Evolutionary conservation across 2,888 invertebrate species (phyloP), one percentile per base, ranked within the genome.

Genomic region (Apodemia mormo): DNA sequence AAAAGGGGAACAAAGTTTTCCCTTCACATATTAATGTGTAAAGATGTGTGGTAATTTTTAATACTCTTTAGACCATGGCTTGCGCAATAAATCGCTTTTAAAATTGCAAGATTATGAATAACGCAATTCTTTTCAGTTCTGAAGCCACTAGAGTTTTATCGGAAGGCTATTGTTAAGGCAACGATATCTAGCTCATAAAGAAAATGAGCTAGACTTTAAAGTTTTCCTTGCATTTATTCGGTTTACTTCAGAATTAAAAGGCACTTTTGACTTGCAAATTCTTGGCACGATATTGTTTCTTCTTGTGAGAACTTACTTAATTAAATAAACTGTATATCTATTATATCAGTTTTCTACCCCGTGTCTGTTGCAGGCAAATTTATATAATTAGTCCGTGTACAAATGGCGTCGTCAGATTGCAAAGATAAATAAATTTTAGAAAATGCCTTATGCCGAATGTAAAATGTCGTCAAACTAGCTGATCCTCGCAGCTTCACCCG

Each of bases 91-190:
- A 61, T 54, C 54, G 33, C 58, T 61, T 64, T 61, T 64, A 7
- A 64, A 4, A 3, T 64, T 61, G 33, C 61, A 61, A 12, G 30
- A 61, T 37, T 64, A 64, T 64, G 33, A 64, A 33, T 33, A 37
- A 64, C 37, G 14, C 33, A 1, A 14, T 33, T 64, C 33, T n/a
- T 64, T 64, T 33, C 14, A 64, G 14, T 37, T 37, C 33, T 37
- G 12, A 33, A 64, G n/a, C 33, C 58, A 58, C 29, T 37, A 64
- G 61, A 64, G 37, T 64, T 64, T 37, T 37, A 37, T 37, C 61
- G 61, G 61, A 64, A 64, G 61, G 37, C 61, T 8, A 37, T 64
- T 64, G 61, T 64, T 64, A 33, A 37, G 37, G 14, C 61, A 12
- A 14, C 61, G 61, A n/a, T 37, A 33, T n/a, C 61, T 61, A 61